Percentiles rank a stretch among this genome's conserved stretches.
Conservation (phyloP, 2,797 vertebrate species). For the Macropus fuliginosus region DNA sequence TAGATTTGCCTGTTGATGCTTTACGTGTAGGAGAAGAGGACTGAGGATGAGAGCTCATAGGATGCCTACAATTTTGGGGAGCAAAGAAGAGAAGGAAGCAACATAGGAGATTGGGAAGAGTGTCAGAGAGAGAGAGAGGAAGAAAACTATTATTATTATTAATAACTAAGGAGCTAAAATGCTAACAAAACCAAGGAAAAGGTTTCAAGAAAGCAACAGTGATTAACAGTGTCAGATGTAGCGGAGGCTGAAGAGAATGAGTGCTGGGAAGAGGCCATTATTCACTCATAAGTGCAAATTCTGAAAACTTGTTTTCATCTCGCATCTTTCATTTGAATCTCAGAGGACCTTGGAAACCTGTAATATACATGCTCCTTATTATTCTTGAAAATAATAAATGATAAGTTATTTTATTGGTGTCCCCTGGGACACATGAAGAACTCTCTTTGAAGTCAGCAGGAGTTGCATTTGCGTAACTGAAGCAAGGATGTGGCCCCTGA, state of each 20-base stretch:
- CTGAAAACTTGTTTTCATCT: slow-evolving; percentile 43
- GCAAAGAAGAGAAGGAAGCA: background rate
- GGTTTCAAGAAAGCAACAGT: background rate
- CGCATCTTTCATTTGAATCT: slow-evolving; percentile 56
- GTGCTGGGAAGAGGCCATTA: slow-evolving; percentile 31
- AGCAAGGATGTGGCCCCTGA: slow-evolving; percentile 21
- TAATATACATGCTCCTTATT: background rate
- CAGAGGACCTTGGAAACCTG: slow-evolving; percentile 7
- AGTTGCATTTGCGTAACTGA: slow-evolving; percentile 55
- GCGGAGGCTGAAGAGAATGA: slow-evolving; percentile 20
- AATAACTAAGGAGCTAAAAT: slow-evolving; percentile 25
- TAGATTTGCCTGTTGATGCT: background rate
- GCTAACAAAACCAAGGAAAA: slow-evolving; percentile 20
- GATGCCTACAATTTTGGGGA: background rate
- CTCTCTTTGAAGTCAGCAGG: slow-evolving; percentile 39
- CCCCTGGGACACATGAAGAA: slow-evolving; percentile 20
- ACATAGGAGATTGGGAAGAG: slow-evolving; percentile 3
- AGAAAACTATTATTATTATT: background rate
- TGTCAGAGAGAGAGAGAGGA: background rate
- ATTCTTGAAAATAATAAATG: slow-evolving; percentile 42
- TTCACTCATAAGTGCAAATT: slow-evolving; percentile 7
- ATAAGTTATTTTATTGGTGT: slow-evolving; percentile 4
- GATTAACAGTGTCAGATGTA: slow-evolving; percentile 14
- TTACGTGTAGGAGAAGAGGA: background rate
- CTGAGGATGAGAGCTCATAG: background rate